A percentile compares a stretch with the other conserved stretches of the same genome.
Evolutionary conservation across 2,888 invertebrate species (phyloP).

Genomic region (Deilephila elpenor): DNA sequence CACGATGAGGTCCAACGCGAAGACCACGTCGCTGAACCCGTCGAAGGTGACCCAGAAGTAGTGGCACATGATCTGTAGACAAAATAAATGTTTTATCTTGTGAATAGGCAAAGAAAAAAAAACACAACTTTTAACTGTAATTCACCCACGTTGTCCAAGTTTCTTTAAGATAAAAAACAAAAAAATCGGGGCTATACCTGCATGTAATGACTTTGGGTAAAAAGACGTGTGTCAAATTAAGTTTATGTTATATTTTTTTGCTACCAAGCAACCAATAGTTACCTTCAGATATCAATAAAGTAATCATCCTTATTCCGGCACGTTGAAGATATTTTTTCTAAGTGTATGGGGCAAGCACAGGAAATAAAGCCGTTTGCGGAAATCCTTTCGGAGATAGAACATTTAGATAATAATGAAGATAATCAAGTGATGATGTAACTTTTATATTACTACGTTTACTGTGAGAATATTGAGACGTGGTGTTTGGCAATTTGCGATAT

Average conservation of each 20-base stretch:
- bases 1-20: slow-evolving; percentile 94
- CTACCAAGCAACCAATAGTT: too few species aligned
- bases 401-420: background rate
- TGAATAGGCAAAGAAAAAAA: background rate
- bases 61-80: slow-evolving; percentile 86
- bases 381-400: too few species aligned
- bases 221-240: too few species aligned
- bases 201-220: too few species aligned
- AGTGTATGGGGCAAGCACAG: background rate
- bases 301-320: background rate
- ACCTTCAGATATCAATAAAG: background rate
- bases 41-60: slow-evolving; percentile 93
- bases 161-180: too few species aligned
- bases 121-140: too few species aligned
- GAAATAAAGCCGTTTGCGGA: background rate
- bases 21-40: slow-evolving; percentile 93
- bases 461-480: background rate
- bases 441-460: background rate
- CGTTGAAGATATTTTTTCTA: background rate
- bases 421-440: background rate
- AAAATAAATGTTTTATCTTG: background rate
- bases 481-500: too few species aligned
- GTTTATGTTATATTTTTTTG: too few species aligned
- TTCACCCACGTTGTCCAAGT: too few species aligned
- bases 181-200: too few species aligned